Percentiles rank a stretch among this genome's conserved stretches.
These are phyloP conservation scores for Miichthys miiuy DNA, from an alignment of 2,797 vertebrate genomes.

Conservation along the genomic window DNA sequence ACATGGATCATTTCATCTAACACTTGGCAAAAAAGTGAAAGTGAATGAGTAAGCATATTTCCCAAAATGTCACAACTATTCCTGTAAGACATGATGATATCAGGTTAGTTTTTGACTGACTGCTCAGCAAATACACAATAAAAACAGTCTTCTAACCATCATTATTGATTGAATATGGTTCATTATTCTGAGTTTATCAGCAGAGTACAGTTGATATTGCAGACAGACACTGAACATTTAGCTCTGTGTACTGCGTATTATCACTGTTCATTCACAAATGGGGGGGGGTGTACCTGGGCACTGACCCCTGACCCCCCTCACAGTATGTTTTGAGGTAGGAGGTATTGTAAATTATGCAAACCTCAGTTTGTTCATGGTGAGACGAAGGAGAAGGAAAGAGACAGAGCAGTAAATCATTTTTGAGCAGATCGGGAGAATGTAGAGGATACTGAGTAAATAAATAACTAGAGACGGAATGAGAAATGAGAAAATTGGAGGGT, in stretches of 20 bases:
- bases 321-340: slow-evolving; percentile 4
- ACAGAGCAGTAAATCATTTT: slow-evolving; percentile 27
- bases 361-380: slow-evolving; percentile 28
- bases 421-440: slow-evolving; percentile 12
- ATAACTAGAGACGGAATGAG: not conserved
- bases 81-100: not conserved
- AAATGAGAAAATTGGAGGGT: slow-evolving; percentile 1
- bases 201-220: not conserved
- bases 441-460: not conserved
- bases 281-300: not conserved
- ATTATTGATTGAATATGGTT: not conserved
- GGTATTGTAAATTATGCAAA: slow-evolving; percentile 58
- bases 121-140: not conserved
- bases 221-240: not conserved
- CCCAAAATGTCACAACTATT: not conserved
- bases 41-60: not conserved
- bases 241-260: not conserved
- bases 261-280: not conserved
- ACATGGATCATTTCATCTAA: not conserved
- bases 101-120: not conserved
- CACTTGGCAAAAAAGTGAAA: not conserved
- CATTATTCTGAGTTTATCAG: not conserved
- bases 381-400: slow-evolving; percentile 4
- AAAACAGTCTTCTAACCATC: not conserved
- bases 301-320: too few species aligned